Conservation (phyloP, 2,113 vertebrate species). For the Tenebrosternarchus preto region DNA sequence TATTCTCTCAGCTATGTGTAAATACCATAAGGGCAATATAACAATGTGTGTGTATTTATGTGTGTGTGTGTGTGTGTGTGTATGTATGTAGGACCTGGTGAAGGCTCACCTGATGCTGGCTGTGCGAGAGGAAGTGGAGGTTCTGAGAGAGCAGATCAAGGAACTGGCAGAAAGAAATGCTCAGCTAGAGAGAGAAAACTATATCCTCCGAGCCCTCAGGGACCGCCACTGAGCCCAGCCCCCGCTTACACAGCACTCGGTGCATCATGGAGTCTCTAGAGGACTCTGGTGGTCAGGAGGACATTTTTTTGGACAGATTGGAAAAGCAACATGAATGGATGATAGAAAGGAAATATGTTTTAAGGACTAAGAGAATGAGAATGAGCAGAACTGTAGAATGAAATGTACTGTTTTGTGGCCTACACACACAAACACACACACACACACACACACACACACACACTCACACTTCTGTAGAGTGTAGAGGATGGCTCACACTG, state of each 20-base stretch:
- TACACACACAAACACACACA: slow-evolving; percentile 24
- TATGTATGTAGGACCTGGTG: slow-evolving; percentile 52
- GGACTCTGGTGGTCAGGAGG: not conserved
- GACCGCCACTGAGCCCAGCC: slow-evolving; percentile 34
- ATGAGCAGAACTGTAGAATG: not conserved
- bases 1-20: not conserved
- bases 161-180: slow-evolving; percentile 56
- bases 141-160: slow-evolving; percentile 57
- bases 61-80: slow-evolving; percentile 36
- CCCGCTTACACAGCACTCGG: not conserved
- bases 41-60: slow-evolving; percentile 13
- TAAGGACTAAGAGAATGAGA: not conserved
- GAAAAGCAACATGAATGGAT: not conserved
- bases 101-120: slow-evolving; percentile 58
- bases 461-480: not conserved
- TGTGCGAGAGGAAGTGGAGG: slow-evolving; percentile 57
- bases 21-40: too few relatives aligned
- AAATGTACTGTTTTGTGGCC: not conserved
- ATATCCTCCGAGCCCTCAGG: slow-evolving; percentile 52
- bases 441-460: slow-evolving; percentile 24
- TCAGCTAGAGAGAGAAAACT: slow-evolving; percentile 57
- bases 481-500: not conserved
- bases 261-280: slow-evolving; percentile 28
- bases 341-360: slow-evolving; percentile 12
- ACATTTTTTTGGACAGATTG: not conserved